Evolutionary conservation across 2,888 invertebrate genomes (phyloP), one percentile per base, ranked within the genome.

Genomic region (Empis livida): DNA sequence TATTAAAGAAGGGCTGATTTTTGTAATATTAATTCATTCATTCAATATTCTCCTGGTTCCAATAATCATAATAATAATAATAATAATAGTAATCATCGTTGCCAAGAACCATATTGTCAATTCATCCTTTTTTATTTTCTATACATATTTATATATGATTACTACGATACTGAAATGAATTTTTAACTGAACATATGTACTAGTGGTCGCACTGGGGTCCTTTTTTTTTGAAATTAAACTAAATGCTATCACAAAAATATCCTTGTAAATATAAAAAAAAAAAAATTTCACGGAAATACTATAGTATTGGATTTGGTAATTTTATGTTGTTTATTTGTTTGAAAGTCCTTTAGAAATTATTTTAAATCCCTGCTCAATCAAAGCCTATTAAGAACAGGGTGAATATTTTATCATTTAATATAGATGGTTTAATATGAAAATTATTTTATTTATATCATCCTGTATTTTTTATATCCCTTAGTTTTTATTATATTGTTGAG

Each of bases 161-260:
- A 39, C 11, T 17, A 39, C 13, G 13, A 13, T 37, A 20, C 2
- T 13, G n/a, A n/a, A n/a, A 35, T 35, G 35, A 35, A 35, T 35
- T 35, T 27, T 35, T n/a, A 55, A 53, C 43, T 54, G 53, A 58
- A 52, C 58, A 58, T 58, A 58, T 57, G 58, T 55, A 56, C 55
- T 57, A 59, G 59, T 60, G 58, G 59, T 57, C 56, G 56, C 48
- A 48, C 6, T 23, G 23, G 43, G 44, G 43, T 35, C 32, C 32
- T 32, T 32, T 10, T 5, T 5, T 6, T 20, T 20, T n/a, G n/a
- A n/a, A 20, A 5, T 5, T 5, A 20, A 27, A 27, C 23, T 27
- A 27, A 27, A 27, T 27, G 5, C 23, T 27, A 27, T 27, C 23
- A 8, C n/a, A 9, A 27, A 27, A 27, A 27, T 27, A 27, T 27